Conservation (phyloP, 2,888 invertebrate species). For the Rhagonycha fulva region DNA sequence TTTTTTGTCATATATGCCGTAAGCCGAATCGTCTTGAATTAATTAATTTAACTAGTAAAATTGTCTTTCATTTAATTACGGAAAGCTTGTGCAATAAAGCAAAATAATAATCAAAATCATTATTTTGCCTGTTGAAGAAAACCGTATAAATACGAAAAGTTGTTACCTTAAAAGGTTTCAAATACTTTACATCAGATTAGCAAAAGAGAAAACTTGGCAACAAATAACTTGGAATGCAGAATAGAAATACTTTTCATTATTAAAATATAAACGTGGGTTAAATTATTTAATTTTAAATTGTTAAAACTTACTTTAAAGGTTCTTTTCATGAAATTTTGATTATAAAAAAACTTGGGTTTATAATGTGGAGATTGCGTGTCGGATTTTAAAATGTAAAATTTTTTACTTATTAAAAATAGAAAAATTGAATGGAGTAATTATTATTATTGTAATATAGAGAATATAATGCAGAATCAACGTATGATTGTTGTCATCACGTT, state of each 20-base stretch:
- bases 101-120: background rate
- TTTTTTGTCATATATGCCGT: background rate
- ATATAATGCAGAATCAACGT: background rate
- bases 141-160: background rate
- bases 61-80: background rate
- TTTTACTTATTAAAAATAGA: background rate
- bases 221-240: background rate
- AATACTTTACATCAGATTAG: background rate
- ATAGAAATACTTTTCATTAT: background rate
- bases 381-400: background rate
- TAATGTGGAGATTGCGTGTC: no score
- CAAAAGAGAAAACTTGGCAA: background rate
- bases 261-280: background rate
- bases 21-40: background rate
- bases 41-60: background rate
- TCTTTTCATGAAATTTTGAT: no score
- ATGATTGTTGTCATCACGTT: conserved; percentile 11
- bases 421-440: background rate
- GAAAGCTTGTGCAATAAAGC: background rate
- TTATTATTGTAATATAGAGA: no score
- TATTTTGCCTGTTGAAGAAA: background rate
- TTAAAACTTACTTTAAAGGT: background rate
- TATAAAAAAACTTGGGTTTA: no score
- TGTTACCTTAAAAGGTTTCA: conserved; percentile 2
- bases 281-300: background rate